A percentile compares a stretch with the other conserved stretches of the same genome.
phyloP scores from a whole-genome alignment of 2,888 invertebrate species.

The Craniophora ligustri region DNA sequence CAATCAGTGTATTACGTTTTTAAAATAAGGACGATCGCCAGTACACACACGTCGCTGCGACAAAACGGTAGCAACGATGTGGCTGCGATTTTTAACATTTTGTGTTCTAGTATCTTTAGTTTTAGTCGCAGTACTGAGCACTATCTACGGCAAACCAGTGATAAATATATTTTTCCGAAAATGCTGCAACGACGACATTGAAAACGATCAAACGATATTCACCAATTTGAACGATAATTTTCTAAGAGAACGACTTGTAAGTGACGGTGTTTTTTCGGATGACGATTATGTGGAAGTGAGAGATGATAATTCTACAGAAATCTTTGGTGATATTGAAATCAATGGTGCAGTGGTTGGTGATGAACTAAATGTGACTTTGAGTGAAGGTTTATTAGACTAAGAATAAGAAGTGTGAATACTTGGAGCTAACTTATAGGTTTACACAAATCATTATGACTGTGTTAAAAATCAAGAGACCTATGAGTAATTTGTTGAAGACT shows the following conservation, averaged over 20 bases:
- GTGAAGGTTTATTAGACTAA: conserved; percentile 25
- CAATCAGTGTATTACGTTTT: conserved; percentile 67
- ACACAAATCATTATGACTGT: too few species aligned
- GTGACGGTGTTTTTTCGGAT: conserved; percentile 56
- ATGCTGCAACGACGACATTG: conserved; percentile 77
- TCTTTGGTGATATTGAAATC: conserved; percentile 46
- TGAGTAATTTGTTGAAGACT: too few species aligned
- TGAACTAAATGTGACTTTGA: conserved; percentile 4
- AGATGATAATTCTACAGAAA: conserved; percentile 46
- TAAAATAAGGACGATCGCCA: conserved; percentile 57
- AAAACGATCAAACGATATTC: conserved; percentile 78
- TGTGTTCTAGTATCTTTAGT: conserved; percentile 76
- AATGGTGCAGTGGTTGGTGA: conserved; percentile 17
- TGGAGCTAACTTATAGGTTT: not conserved
- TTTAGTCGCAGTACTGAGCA: conserved; percentile 73
- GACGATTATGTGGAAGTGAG: conserved; percentile 58
- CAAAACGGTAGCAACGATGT: conserved; percentile 67
- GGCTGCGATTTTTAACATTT: conserved; percentile 79
- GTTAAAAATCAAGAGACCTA: too few species aligned
- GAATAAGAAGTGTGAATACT: not conserved
- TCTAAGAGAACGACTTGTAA: conserved; percentile 73
- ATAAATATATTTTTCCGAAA: conserved; percentile 74
- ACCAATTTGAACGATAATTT: conserved; percentile 78
- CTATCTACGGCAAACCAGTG: conserved; percentile 76
- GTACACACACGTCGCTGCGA: conserved; percentile 33